Evolutionary conservation across 2,888 invertebrate genomes (phyloP), one percentile per base, ranked within the genome.

Genomic region (Pomacea canaliculata): DNA sequence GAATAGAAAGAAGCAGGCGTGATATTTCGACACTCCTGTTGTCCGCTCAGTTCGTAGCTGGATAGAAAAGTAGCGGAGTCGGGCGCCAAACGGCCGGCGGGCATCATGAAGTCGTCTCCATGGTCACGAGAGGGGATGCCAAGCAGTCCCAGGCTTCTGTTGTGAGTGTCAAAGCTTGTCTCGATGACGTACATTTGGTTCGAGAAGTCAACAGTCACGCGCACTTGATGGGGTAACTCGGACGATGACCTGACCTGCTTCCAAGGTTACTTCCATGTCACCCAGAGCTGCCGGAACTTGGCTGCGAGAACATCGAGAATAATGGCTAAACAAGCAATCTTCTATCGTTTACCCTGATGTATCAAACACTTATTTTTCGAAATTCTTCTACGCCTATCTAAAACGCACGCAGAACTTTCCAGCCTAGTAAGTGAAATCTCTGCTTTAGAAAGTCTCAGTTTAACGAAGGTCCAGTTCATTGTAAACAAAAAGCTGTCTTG

Each of bases 181-280:
- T 74, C 74, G n/a, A 74, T 63, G 27, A 74, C 69, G 62, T 69
- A 68, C 49, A 74, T 62, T n/a, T 69, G 46, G 51, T 48, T 69
- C 1, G 46, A 48, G 7, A 27, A 69, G 69, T 74, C 74, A 63
- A 68, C 62, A 27, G 74, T 74, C 69, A 74, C 12, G 12, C 74
- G 74, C 62, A 69, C 23, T 49, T 74, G 69, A 23, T 23, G 46
- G 8, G 51, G n/a, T 5, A 74, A 48, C 10, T 12, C 37, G 49
- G 49, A 49, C 69, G 16, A 18, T 63, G 59, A 74, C 18, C 60
- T 69, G 74, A 1, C 74, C 74, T 7, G 68, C 62, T 37, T 56
- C 23, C 48, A 74, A 27, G 48, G 27, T 74, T 9, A 74, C 74
- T 1, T 16, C 7, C 19, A 67, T 9, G 37, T 51, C 46, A n/a